Evolutionary conservation across 2,888 invertebrate genomes (phyloP), one percentile per base, ranked within the genome.

Genomic region (Phyllotreta striolata): DNA sequence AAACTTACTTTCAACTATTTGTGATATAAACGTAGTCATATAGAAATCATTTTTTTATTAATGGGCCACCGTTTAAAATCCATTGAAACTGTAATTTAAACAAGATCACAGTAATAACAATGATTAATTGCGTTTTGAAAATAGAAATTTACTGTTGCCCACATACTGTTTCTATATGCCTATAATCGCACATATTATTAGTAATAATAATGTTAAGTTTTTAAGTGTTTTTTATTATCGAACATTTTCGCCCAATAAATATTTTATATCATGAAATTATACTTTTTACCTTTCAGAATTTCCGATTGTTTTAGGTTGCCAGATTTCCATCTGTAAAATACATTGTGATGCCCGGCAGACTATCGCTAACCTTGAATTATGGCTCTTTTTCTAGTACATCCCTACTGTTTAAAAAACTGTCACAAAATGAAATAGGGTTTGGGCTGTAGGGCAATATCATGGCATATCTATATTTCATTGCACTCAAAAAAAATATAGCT

Each of bases 211-310:
- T 75, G 71, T 76, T 76, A 77, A 73, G 70, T 24, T 77, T 79
- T 77, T 63, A 76, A 74, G 75, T 75, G 74, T 76, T 78, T 78
- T 79, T 77, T 76, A 75, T 77, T 70, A 79, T 78, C 79, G 77
- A 78, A 77, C 74, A 72, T 69, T 73, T 74, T 76, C 78, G 78
- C 76, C 78, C 76, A 80, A 79, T 80, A 80, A 79, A 80, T 79
- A 79, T 80, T 79, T 80, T 80, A 78, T 79, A 79, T 79, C 79
- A 78, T 72, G 72, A 12, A 39, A n/a, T n/a, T n/a, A n/a, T n/a
- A 24, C 24, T 24, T 24, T 4, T 24, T 24, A 24, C n/a, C n/a
- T n/a, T n/a, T n/a, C n/a, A n/a, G n/a, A n/a, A n/a, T n/a, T n/a
- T n/a, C n/a, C n/a, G n/a, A n/a, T n/a, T n/a, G n/a, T n/a, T n/a